Base-by-base conservation (phyloP, 2,113 vertebrate species). In the Gymnocephalus cernua region DNA sequence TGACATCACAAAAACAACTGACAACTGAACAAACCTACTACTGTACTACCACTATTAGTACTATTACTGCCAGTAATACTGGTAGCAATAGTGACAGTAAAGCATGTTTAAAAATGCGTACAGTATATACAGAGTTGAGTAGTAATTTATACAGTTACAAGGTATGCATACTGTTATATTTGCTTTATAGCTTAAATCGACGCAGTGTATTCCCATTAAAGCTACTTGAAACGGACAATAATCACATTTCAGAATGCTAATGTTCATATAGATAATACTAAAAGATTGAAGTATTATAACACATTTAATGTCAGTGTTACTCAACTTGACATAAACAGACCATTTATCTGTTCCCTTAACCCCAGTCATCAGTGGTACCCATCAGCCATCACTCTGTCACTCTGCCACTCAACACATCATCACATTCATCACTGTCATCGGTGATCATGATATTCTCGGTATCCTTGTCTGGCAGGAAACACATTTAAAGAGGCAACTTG, bases 391-490 rank as follows among this genome's bases (percentile, higher is more conserved):
- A 77, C 68, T n/a, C 14, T 32, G 73, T 64, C 45, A n/a, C 48
- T 63, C 70, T 69, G 77, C 83, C 86, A 73, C 53, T 68, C 47
- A 16, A 7, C 16, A 18, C 65, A 50, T 73, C 71, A 59, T 70
- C 68, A 51, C 44, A 27, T 63, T 76, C 70, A 80, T 85, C 76
- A 72, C 66, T 86, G 79, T 74, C 79, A 56, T 23, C 48, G 15
- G 65, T 23, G 29, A 38, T 54, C 41, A 35, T 75, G 48, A 21
- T 53, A 41, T 44, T 50, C 38, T 56, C 23, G 12, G 15, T 21
- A 38, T 62, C 50, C 21, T 50, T 68, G 41, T 68, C 32, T 51
- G 21, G 6, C 23, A 80, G 62, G 23, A 74, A 53, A 15, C 25
- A 10, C 21, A n/a, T 38, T 68, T 63, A 35, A 41, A 63, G 13